These are phyloP conservation scores for Syrrhaptes paradoxus DNA, from an alignment of 2,113 vertebrate genomes.

Conservation along the genomic window DNA sequence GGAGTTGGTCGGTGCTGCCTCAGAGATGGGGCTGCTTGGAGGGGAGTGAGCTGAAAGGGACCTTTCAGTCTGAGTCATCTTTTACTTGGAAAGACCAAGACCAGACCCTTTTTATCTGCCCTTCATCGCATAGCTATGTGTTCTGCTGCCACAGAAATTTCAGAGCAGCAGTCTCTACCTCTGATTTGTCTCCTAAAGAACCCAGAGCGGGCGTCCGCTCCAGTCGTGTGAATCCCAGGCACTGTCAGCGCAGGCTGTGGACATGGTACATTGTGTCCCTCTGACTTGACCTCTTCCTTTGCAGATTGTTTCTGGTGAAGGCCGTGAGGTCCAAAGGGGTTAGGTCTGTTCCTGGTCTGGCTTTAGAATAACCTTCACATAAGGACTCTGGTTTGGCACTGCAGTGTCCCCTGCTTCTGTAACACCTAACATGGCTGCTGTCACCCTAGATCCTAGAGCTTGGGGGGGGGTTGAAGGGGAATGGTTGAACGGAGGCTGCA, in stretches of 20 bases:
- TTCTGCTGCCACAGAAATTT: not conserved
- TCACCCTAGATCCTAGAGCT: not conserved
- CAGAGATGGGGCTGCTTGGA: not conserved
- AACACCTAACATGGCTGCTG: slow-evolving; percentile 67
- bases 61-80: not conserved
- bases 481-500: not conserved
- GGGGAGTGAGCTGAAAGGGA: not conserved
- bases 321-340: slow-evolving; percentile 67
- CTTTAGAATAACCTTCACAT: slow-evolving; percentile 65
- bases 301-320: slow-evolving; percentile 71
- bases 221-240: not conserved
- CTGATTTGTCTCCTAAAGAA: slow-evolving; percentile 2
- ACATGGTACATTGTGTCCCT: slow-evolving; percentile 4
- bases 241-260: slow-evolving; percentile 35
- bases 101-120: not conserved
- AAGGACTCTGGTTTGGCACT: slow-evolving; percentile 64
- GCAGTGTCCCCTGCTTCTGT: slow-evolving; percentile 65
- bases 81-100: not conserved
- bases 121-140: not conserved
- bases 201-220: not conserved
- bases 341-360: slow-evolving; percentile 68
- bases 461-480: not conserved
- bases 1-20: not conserved
- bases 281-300: slow-evolving; percentile 63
- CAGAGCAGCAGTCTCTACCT: not conserved